A percentile compares a stretch with the other conserved stretches of the same genome.
Conservation (phyloP, 2,113 vertebrate species). For the Blennius ocellaris region DNA sequence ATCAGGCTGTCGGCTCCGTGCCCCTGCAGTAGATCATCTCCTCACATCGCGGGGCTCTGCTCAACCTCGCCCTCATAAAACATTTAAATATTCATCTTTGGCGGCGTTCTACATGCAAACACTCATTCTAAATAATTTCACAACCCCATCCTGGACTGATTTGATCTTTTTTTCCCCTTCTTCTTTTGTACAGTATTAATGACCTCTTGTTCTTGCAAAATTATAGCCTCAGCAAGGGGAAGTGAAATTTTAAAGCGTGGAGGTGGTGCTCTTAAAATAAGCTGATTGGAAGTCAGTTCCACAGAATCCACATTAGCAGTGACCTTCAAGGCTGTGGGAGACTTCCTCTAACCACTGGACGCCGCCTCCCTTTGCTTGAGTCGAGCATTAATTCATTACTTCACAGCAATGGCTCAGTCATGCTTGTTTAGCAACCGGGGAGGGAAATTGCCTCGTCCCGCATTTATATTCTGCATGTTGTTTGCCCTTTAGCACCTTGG, state of each 20-base stretch:
- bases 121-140: slow-evolving; percentile 28
- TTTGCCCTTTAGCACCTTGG: slow-evolving; percentile 67
- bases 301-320: slow-evolving; percentile 15
- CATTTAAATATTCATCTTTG: slow-evolving; percentile 48
- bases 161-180: background rate
- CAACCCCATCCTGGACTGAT: background rate
- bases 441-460: slow-evolving; percentile 43
- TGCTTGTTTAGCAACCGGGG: slow-evolving; percentile 62
- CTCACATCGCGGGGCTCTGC: slow-evolving; percentile 37
- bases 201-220: background rate
- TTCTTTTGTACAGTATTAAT: background rate
- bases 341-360: slow-evolving; percentile 31
- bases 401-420: slow-evolving; percentile 58
- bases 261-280: background rate
- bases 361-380: slow-evolving; percentile 1
- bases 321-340: slow-evolving; percentile 54
- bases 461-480: slow-evolving; percentile 66
- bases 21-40: slow-evolving; percentile 63
- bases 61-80: slow-evolving; percentile 62
- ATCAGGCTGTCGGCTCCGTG: slow-evolving; percentile 43
- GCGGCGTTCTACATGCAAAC: slow-evolving; percentile 22
- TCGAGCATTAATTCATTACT: slow-evolving; percentile 47
- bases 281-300: slow-evolving; percentile 22
- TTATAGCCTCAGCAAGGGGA: background rate
- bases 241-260: slow-evolving; percentile 3